Evolutionary conservation across 2,113 vertebrate genomes (phyloP).

Genomic region (Dicrurus megarhynchus): DNA sequence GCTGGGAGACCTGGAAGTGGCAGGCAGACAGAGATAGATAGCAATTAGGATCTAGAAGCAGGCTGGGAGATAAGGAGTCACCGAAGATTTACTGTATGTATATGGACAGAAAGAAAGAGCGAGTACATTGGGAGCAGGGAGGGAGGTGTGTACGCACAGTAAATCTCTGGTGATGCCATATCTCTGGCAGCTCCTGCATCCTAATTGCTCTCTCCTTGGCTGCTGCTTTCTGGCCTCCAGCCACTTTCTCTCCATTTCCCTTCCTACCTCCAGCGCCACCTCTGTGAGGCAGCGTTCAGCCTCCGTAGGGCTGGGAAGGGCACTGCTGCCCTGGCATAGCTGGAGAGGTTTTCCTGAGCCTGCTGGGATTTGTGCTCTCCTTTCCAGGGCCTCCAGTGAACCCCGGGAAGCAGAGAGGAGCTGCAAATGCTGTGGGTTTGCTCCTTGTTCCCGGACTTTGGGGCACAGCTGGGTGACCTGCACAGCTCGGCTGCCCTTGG

Average conservation of each 20-base stretch:
- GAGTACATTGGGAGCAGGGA: conserved; percentile 51
- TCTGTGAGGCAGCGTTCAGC: background rate
- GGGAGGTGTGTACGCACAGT: conserved; percentile 60
- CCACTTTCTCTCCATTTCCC: background rate
- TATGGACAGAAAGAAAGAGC: conserved; percentile 64
- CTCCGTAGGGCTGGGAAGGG: background rate
- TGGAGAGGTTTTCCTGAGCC: background rate
- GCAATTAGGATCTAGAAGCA: conserved; percentile 68
- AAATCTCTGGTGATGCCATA: conserved; percentile 49
- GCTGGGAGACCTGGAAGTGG: conserved; percentile 55
- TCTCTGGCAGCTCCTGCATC: conserved; percentile 60
- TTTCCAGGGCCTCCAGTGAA: background rate
- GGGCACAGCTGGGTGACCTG: background rate
- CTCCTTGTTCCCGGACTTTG: background rate
- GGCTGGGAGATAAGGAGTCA: conserved; percentile 65
- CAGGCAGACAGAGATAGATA: conserved; percentile 59
- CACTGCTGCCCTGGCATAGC: background rate
- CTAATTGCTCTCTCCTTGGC: conserved; percentile 45
- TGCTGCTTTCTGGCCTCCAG: background rate
- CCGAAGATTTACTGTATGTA: conserved; percentile 67
- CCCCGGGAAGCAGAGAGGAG: background rate
- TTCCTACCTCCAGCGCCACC: background rate
- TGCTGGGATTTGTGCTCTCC: background rate
- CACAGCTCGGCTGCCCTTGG: accelerated
- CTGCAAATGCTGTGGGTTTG: background rate